Conservation (phyloP, 2,797 vertebrate species). For the Limnodromus scolopaceus region DNA sequence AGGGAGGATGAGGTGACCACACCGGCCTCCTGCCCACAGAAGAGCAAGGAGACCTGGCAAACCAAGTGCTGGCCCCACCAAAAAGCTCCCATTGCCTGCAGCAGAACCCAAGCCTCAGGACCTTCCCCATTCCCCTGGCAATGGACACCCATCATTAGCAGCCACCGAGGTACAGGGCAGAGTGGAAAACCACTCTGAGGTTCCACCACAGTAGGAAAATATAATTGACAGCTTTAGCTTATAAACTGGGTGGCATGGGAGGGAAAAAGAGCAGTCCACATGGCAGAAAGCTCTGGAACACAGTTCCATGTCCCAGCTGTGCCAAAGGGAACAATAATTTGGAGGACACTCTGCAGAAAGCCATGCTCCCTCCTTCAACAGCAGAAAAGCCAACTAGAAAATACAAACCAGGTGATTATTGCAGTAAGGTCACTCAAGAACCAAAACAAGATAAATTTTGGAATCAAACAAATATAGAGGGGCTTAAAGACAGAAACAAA, state of each 20-base stretch:
- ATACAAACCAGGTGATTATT: background rate
- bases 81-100: fast-evolving
- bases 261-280: background rate
- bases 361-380: background rate
- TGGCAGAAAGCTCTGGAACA: background rate
- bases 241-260: background rate
- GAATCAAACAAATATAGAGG: background rate
- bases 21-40: background rate
- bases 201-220: background rate
- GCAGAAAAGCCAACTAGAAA: background rate
- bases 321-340: background rate
- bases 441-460: background rate
- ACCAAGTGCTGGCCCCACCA: background rate
- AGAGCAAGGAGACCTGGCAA: background rate
- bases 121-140: background rate
- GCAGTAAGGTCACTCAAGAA: background rate
- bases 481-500: background rate
- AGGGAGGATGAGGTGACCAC: background rate
- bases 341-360: background rate
- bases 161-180: too few species aligned
- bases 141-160: background rate
- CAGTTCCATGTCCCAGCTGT: background rate
- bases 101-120: background rate
- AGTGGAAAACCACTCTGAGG: background rate
- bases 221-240: background rate